A percentile compares a stretch with the other conserved stretches of the same genome.
These are phyloP conservation scores for Cosmia pyralina DNA, from an alignment of 2,888 invertebrate species.

Conservation along the genomic window DNA sequence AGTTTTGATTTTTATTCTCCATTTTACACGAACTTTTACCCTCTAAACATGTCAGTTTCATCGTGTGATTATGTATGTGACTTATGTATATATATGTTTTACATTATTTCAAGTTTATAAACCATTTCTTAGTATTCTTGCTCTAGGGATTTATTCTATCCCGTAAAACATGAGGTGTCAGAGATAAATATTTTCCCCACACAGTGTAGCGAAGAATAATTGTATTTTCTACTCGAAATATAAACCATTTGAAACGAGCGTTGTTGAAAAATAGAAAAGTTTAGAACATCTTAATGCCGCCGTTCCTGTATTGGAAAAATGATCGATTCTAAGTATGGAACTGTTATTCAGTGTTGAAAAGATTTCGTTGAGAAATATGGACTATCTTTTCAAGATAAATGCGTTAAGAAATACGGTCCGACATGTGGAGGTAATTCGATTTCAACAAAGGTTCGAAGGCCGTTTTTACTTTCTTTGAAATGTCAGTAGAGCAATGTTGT, in stretches of 20 bases:
- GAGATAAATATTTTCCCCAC: constrained; percentile 40
- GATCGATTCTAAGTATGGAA: constrained; percentile 62
- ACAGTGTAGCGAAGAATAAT: constrained; percentile 51
- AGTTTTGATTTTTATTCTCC: background rate
- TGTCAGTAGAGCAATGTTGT: background rate
- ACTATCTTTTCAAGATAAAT: constrained; percentile 52
- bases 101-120: constrained; percentile 27
- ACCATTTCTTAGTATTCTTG: constrained; percentile 13
- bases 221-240: constrained; percentile 61
- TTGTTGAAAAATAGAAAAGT: constrained; percentile 58
- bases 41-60: constrained; percentile 10
- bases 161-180: constrained; percentile 25
- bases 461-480: constrained; percentile 11
- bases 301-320: constrained; percentile 60
- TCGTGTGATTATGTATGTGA: constrained; percentile 26
- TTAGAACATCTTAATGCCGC: constrained; percentile 65
- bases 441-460: constrained; percentile 18
- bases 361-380: constrained; percentile 63
- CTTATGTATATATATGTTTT: constrained; percentile 24
- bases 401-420: constrained; percentile 33
- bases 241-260: constrained; percentile 55
- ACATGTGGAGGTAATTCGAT: constrained; percentile 15
- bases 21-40: constrained; percentile 1
- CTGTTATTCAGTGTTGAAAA: constrained; percentile 65
- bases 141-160: constrained; percentile 30